Base-by-base conservation (phyloP, 1,140 invertebrate species). In the Teleogryllus occipitalis region DNA sequence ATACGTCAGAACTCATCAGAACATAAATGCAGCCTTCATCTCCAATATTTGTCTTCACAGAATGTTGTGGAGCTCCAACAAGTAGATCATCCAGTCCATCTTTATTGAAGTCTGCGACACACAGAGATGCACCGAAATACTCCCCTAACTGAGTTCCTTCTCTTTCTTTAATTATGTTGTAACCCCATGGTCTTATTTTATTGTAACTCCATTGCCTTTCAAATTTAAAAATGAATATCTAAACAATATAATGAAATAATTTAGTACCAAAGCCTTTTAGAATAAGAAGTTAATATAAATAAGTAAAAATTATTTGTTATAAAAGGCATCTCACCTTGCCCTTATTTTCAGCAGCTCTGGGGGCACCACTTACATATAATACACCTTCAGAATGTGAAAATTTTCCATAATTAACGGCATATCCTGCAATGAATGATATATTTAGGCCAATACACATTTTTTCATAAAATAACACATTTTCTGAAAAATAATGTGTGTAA, bases 21-120 rank as follows among this genome's bases (percentile, higher is more conserved):
- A 99, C 90, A 82, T 97, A 97, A n/a, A 99, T 92, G 80, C 95
- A 88, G 54, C 97, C 97, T 80, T 95, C 94, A 86, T 98, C 97
- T 83, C 95, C 97, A 81, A 92, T 92, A 82, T 92, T 93, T 86
- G 96, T 94, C 82, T 93, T 87, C 74, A 91, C 90, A 0, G 95
- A 97, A 87, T 94, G 97, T 89, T 99, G 92, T 0, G 98, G 98
- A 15, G 97, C 95, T 21, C 97, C 97, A 54, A 99, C 92, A 74
- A 99, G 92, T 65, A 99, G 87, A 86, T 99, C 98, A 86, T 98
- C 94, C 74, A 92, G 88, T 75, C 92, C 92, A 87, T 99, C 98
- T 10, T 95, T 95, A 86, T 99, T 96, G 27, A 99, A 90, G 85
- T 99, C 98, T 74, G 91, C 90, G 3, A 94, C 91, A 39, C 93